A percentile compares a stretch with the other conserved stretches of the same genome.
Conservation (phyloP, 2,888 invertebrate genomes). For the Sphecodes monilicornis region DNA sequence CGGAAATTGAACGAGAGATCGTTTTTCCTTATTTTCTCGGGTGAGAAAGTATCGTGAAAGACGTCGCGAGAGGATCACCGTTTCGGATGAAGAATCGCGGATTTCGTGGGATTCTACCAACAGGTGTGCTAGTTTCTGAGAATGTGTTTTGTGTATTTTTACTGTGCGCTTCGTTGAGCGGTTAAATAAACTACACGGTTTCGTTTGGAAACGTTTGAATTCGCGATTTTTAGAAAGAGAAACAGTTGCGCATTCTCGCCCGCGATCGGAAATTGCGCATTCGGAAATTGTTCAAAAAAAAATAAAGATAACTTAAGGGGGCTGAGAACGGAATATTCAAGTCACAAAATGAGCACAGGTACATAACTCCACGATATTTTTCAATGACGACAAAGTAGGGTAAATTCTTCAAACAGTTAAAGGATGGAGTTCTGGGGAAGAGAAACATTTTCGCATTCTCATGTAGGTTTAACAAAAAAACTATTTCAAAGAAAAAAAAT, state of each 20-base stretch:
- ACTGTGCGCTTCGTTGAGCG: not conserved
- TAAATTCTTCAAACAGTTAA: too few species aligned
- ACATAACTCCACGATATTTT: too few species aligned
- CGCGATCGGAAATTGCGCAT: too few species aligned
- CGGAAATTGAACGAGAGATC: not conserved
- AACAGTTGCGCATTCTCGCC: not conserved
- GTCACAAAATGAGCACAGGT: too few species aligned
- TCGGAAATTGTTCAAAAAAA: not conserved
- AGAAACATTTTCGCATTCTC: too few species aligned
- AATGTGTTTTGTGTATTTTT: constrained; percentile 33
- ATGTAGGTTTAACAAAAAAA: too few species aligned
- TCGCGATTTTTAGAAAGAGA: not conserved
- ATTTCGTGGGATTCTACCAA: constrained; percentile 37
- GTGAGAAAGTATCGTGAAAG: constrained; percentile 19
- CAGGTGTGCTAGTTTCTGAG: constrained; percentile 46
- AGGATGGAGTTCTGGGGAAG: too few species aligned
- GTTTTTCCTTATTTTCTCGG: not conserved
- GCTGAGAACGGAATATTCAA: too few species aligned
- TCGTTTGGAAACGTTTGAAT: not conserved
- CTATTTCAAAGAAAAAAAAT: too few species aligned
- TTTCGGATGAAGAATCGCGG: constrained; percentile 29
- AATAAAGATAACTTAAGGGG: too few species aligned
- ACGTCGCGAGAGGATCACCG: constrained; percentile 19
- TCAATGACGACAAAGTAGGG: too few species aligned
- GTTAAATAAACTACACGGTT: constrained; percentile 22